These are phyloP conservation scores for Clepsis dumicolana DNA, from an alignment of 2,888 invertebrate species.

Conservation along the genomic window DNA sequence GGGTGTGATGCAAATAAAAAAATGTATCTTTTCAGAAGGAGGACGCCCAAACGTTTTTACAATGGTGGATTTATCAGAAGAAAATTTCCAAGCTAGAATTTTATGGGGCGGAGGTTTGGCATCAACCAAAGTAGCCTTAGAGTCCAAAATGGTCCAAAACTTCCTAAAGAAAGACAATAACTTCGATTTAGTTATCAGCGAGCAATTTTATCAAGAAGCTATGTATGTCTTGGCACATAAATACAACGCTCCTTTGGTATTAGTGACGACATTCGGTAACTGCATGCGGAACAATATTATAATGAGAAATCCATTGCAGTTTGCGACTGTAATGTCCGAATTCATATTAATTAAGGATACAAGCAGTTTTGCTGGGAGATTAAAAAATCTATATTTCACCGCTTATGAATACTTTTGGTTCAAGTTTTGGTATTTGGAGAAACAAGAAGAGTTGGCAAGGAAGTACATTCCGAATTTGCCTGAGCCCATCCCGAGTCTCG, in stretches of 20 bases:
- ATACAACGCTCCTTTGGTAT: slow-evolving; percentile 72
- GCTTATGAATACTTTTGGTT: slow-evolving; percentile 74
- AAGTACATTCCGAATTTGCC: slow-evolving; percentile 70
- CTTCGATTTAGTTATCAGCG: slow-evolving; percentile 80
- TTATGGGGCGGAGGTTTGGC: slow-evolving; percentile 70
- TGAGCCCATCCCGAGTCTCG: slow-evolving; percentile 70
- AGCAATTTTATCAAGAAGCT: slow-evolving; percentile 81
- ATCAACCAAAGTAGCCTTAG: slow-evolving; percentile 67
- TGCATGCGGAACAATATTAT: slow-evolving; percentile 76
- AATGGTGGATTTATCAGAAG: slow-evolving; percentile 68
- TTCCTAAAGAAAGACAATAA: slow-evolving; percentile 67
- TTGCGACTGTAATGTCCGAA: slow-evolving; percentile 70
- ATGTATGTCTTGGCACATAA: slow-evolving; percentile 75
- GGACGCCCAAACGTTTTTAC: slow-evolving; percentile 74
- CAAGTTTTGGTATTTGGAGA: slow-evolving; percentile 69
- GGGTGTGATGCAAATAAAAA: too few species aligned
- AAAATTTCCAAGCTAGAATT: slow-evolving; percentile 67
- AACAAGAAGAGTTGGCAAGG: slow-evolving; percentile 69
- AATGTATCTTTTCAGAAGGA: slow-evolving; percentile 64
- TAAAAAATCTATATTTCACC: slow-evolving; percentile 79
- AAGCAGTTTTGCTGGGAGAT: slow-evolving; percentile 81
- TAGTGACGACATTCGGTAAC: slow-evolving; percentile 75
- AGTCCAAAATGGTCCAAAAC: slow-evolving; percentile 63
- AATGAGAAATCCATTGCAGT: slow-evolving; percentile 72
- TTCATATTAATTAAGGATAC: slow-evolving; percentile 72